phyloP scores from a whole-genome alignment of 2,113 vertebrate species.

The Microcebus ravelobensis region DNA sequence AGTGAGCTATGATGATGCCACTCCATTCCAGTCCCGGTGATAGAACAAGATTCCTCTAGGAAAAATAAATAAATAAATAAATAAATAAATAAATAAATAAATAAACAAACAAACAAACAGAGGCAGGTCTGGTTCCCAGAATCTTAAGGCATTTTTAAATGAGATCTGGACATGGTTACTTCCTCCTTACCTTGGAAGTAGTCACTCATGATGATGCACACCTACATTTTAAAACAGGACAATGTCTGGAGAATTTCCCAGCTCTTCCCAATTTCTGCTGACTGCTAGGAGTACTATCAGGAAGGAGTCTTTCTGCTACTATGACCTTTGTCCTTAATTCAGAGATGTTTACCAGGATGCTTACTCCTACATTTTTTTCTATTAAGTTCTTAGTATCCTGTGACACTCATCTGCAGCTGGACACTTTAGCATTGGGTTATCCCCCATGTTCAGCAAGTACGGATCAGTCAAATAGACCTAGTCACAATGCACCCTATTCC shows the following conservation, averaged over 20 bases:
- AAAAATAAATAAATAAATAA: neutral
- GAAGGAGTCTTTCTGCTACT: neutral
- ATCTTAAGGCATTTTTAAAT: neutral
- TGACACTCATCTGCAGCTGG: neutral
- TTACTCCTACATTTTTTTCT: neutral
- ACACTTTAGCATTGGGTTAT: neutral
- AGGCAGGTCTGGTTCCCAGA: neutral
- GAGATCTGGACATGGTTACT: neutral
- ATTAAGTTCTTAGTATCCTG: neutral
- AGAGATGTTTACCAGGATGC: neutral
- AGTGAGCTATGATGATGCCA: too few relatives aligned
- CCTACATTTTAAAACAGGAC: neutral
- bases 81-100: neutral
- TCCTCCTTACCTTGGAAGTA: neutral
- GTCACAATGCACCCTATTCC: neutral
- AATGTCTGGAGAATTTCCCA: neutral
- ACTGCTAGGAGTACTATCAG: too few relatives aligned
- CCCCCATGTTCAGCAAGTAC: neutral
- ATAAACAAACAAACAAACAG: neutral
- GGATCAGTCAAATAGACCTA: neutral
- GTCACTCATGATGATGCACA: neutral
- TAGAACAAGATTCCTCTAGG: too few relatives aligned
- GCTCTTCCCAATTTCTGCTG: neutral
- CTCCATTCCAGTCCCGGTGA: too few relatives aligned
- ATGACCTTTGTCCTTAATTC: neutral